Conservation (phyloP, 2,888 invertebrate species). For the Leptothorax acervorum region DNA sequence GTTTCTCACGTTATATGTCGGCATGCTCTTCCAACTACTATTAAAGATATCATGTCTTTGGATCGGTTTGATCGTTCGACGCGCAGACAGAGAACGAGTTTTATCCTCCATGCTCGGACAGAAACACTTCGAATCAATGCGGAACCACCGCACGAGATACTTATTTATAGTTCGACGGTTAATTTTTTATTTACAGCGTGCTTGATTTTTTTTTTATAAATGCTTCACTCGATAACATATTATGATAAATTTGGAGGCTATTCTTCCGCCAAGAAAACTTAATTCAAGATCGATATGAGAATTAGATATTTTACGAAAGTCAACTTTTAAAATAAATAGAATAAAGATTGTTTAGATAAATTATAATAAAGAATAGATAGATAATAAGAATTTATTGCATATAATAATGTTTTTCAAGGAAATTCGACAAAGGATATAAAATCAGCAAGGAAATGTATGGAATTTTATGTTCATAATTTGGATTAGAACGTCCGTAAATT, state of each 20-base stretch:
- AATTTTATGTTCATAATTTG: not conserved
- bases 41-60: slow-evolving; percentile 43
- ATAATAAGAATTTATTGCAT: not conserved
- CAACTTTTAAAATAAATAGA: not conserved
- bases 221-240: not conserved
- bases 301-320: not conserved
- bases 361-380: not conserved
- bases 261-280: not conserved
- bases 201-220: not conserved
- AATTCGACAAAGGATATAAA: not conserved
- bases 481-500: not conserved
- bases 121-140: slow-evolving; percentile 15
- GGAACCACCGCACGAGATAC: not conserved
- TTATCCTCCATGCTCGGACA: slow-evolving; percentile 2
- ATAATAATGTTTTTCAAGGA: not conserved
- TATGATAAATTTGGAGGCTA: not conserved
- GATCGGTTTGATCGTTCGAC: slow-evolving; percentile 25
- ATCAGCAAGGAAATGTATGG: not conserved
- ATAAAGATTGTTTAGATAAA: not conserved
- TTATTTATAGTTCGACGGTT: not conserved
- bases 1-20: slow-evolving; percentile 49
- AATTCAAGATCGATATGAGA: not conserved
- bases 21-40: slow-evolving; percentile 31
- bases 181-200: slow-evolving; percentile 12
- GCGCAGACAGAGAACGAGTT: slow-evolving; percentile 29